Percentiles rank a stretch among this genome's conserved stretches.
These are phyloP conservation scores for Calameuta filiformis DNA, from an alignment of 2,888 invertebrate species.

Conservation along the genomic window DNA sequence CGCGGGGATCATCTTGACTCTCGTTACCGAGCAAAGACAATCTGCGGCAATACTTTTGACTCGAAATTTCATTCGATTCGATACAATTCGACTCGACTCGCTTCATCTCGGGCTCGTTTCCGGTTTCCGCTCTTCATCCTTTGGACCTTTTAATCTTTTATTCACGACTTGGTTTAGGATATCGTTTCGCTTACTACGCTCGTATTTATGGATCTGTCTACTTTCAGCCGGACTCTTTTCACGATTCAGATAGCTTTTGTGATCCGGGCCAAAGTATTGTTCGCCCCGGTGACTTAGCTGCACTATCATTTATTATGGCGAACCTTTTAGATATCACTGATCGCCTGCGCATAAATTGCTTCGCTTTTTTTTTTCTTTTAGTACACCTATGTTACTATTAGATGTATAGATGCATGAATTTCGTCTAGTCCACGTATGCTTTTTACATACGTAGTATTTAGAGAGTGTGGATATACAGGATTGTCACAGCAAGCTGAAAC, in stretches of 20 bases:
- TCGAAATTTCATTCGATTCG: neutral
- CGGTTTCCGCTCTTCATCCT: neutral
- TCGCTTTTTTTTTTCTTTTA: slow-evolving; percentile 23
- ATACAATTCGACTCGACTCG: neutral
- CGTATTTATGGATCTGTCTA: neutral
- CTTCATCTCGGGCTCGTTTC: neutral
- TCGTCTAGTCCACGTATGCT: neutral
- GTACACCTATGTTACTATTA: neutral
- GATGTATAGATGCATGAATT: neutral
- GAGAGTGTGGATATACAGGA: neutral
- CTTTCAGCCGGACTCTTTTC: neutral
- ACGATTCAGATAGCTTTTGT: neutral
- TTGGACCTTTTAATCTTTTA: slow-evolving; percentile 15
- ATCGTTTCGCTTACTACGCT: neutral
- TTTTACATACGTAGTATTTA: neutral
- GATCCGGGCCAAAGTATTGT: neutral
- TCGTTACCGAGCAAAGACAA: neutral
- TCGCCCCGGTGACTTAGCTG: neutral
- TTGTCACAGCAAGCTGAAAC: neutral
- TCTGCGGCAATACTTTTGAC: neutral
- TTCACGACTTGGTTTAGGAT: slow-evolving; percentile 34
- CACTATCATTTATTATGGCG: neutral
- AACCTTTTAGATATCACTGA: neutral
- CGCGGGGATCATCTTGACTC: neutral
- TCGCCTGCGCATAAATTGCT: slow-evolving; percentile 37